Base-by-base conservation (phyloP, 2,797 vertebrate species). In the Euphonia xanthogaster region DNA sequence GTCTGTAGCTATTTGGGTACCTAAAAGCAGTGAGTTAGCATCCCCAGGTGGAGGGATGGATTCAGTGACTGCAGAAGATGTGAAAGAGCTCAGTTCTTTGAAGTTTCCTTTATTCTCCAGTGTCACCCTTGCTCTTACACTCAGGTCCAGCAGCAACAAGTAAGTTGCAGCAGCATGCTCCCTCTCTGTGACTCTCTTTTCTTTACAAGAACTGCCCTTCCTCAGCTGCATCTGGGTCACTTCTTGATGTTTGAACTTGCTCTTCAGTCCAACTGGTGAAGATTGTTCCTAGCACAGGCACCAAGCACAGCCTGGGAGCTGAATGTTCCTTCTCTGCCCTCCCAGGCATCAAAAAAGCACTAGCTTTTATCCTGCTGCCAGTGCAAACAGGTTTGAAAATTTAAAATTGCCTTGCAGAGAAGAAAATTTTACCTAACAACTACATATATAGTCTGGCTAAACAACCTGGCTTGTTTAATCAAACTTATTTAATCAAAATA, bases 221-320 rank as follows among this genome's bases (percentile, higher is more conserved):
- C 31, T 53, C 74, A 67, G 33, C 47, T 63, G 48, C 63, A 60
- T 58, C 71, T 89, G 72, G 57, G 53, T 82, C 68, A 67, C 12
- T 63, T 92, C 73, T 78, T 88, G 68, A 45, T 65, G 23, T 77
- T 42, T 86, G 73, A 75, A 75, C 62, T 68, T 48, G n/a, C 45
- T 72, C 39, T 75, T 82, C 53, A 53, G 70, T 25, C 39, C 80
- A 68, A 51, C 39, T 12, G 48, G 71, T 24, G 48, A 44, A 73
- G 65, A 12, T 37, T 73, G 12, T 44, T 77, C n/a, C n/a, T n/a
- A n/a, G 2, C 6, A 12, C 5, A 40, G 53, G 28, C 62, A 63
- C 42, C 18, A 19, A 62, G 31, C 20, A 44, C 60, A 79, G 37
- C 25, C 45, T 50, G 68, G 28, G 57, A 89, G 9, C 14, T 62